Percentiles rank a stretch among this genome's conserved stretches.
Evolutionary conservation across 2,797 vertebrate genomes (phyloP).

Genomic region (Mormyrops boulengeri): DNA sequence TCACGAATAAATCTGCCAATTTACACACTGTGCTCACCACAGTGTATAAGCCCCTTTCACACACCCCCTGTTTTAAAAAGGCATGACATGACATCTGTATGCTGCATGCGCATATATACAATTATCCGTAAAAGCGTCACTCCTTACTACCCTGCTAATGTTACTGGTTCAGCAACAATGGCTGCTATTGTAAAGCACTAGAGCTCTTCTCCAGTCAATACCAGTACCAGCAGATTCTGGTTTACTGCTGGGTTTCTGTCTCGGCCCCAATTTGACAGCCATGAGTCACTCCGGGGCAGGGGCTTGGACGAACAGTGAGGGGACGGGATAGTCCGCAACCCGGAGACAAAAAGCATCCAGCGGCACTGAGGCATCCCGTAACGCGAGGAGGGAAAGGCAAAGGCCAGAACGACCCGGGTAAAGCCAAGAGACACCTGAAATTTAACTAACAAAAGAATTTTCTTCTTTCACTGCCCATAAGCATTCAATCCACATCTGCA

Average conservation of each 20-base stretch:
- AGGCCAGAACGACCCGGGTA: neutral
- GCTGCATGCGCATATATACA: neutral
- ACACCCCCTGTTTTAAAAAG: neutral
- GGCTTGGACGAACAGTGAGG: neutral
- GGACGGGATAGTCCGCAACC: neutral
- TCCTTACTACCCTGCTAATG: neutral
- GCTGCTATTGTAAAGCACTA: neutral
- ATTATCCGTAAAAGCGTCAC: neutral
- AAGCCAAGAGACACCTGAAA: neutral
- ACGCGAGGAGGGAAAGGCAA: neutral
- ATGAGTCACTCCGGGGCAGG: neutral
- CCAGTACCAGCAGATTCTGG: neutral
- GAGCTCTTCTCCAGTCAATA: neutral
- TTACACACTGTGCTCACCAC: neutral
- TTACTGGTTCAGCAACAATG: neutral
- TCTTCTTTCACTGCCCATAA: neutral
- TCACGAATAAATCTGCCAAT: neutral
- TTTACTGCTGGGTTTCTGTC: neutral
- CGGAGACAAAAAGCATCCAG: neutral
- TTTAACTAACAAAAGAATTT: neutral
- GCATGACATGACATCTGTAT: neutral
- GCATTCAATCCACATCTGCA: neutral
- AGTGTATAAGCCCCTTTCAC: neutral
- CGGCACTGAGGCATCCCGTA: neutral
- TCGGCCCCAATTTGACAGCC: neutral